Conservation (phyloP, 2,113 vertebrate genomes). For the Setophaga petechia region DNA sequence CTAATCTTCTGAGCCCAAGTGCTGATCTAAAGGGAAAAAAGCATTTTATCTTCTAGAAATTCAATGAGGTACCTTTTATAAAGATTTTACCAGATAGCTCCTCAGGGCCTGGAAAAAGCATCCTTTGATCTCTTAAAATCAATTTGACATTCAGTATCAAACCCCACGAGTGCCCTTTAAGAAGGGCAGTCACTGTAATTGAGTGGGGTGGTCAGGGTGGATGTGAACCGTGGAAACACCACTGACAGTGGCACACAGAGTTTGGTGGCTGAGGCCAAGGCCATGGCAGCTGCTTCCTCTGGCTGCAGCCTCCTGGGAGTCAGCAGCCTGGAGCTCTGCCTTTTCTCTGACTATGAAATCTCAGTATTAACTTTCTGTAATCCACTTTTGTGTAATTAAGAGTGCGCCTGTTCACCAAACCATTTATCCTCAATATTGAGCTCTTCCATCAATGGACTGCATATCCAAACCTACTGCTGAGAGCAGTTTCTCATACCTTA, state of each 20-base stretch:
- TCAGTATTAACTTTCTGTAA: background rate
- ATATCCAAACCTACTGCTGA: background rate
- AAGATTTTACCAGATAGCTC: background rate
- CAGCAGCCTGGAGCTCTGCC: background rate
- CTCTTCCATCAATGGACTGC: background rate
- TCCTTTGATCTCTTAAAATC: slow-evolving; percentile 18
- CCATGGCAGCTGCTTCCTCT: background rate
- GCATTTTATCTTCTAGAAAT: background rate
- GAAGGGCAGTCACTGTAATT: background rate
- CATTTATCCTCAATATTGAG: background rate
- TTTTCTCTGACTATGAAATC: background rate
- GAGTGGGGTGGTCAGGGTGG: background rate
- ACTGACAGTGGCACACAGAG: rapidly evolving
- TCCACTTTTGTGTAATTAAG: background rate
- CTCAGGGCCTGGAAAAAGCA: background rate
- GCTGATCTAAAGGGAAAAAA: background rate
- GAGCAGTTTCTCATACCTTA: background rate
- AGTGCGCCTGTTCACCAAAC: background rate
- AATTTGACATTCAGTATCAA: background rate
- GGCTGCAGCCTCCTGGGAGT: background rate
- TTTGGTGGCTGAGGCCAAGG: background rate
- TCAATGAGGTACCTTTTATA: background rate
- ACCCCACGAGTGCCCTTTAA: background rate
- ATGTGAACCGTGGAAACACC: rapidly evolving
- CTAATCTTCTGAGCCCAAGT: background rate